These are phyloP conservation scores for Alexandromys fortis DNA, from an alignment of 2,113 vertebrate species.

Conservation along the genomic window DNA sequence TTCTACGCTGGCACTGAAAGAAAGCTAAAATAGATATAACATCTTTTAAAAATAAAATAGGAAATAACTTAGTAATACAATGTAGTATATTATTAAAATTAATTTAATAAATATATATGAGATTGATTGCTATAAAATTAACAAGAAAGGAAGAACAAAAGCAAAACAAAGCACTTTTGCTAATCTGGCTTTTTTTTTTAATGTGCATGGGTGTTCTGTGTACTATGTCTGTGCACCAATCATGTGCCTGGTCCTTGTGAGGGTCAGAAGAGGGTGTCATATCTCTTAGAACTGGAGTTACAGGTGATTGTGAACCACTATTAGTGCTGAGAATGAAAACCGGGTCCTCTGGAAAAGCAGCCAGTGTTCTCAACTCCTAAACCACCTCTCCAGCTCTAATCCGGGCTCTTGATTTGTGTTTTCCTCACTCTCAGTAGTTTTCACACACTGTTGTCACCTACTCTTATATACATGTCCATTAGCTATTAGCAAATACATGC, in stretches of 20 bases:
- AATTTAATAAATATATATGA: not conserved
- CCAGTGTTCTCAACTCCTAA: not conserved
- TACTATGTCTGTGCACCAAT: not conserved
- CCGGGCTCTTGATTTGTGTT: not conserved
- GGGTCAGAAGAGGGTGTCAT: not conserved
- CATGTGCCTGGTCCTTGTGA: not conserved
- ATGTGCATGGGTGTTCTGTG: not conserved
- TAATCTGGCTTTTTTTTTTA: not conserved
- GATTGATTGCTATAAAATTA: slow-evolving; percentile 10
- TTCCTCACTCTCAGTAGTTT: slow-evolving; percentile 19
- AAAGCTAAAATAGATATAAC: not conserved
- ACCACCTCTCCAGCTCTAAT: not conserved
- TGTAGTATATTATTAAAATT: slow-evolving; percentile 3
- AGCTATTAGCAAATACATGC: slow-evolving; percentile 11
- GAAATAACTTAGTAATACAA: not conserved
- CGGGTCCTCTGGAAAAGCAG: not conserved
- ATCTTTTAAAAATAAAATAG: slow-evolving; percentile 28
- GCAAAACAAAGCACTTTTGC: not conserved
- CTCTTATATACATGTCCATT: not conserved
- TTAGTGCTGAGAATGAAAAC: not conserved
- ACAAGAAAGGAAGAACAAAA: not conserved
- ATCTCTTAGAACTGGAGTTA: not conserved
- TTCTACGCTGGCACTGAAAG: not conserved
- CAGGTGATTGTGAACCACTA: not conserved
- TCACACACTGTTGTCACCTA: not conserved